phyloP scores from a whole-genome alignment of 2,797 vertebrate species.

The Enteromius treurensis region DNA sequence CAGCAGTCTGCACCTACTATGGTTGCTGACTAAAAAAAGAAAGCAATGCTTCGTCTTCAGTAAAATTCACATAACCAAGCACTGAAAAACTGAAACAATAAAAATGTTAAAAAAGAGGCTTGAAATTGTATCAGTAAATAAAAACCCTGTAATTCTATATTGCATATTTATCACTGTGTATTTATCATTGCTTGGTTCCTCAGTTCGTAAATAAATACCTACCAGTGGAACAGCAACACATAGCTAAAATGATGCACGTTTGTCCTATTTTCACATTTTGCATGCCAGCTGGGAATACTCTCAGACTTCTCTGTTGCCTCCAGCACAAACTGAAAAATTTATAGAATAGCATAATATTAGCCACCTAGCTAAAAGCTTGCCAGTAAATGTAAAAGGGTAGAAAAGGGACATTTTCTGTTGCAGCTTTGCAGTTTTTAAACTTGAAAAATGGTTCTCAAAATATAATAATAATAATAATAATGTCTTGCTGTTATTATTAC shows the following conservation, averaged over 20 bases:
- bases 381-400: background rate
- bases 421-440: background rate
- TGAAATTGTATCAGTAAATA: background rate
- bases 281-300: constrained; percentile 32
- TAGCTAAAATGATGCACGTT: constrained; percentile 11
- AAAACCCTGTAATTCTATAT: background rate
- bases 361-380: constrained; percentile 1
- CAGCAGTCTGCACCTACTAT: background rate
- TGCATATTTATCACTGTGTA: background rate
- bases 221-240: background rate
- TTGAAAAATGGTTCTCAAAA: background rate
- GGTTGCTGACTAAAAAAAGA: background rate
- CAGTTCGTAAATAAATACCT: background rate
- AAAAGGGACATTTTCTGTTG: background rate
- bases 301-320: constrained; percentile 41
- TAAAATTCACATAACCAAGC: background rate
- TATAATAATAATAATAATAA: background rate
- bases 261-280: constrained; percentile 12
- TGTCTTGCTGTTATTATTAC: background rate
- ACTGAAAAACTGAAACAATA: background rate
- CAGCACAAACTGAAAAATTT: constrained; percentile 58
- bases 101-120: background rate
- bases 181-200: background rate
- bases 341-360: constrained; percentile 57
- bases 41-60: background rate